Conservation (phyloP, 1,140 invertebrate species). For the Octopus sinensis region DNA sequence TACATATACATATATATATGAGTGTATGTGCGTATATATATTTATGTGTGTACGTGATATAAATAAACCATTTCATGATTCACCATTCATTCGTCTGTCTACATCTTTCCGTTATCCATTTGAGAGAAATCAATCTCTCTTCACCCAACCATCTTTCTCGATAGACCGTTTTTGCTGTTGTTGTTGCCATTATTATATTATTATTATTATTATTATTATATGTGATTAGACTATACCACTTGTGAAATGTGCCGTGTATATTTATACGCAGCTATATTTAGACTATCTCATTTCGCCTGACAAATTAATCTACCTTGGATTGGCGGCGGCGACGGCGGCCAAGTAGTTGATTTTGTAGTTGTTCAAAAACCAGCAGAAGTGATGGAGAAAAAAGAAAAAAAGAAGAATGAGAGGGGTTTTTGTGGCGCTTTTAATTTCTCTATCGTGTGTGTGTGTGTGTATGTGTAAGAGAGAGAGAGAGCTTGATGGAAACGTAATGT, state of each 20-base stretch:
- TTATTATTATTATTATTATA: background rate
- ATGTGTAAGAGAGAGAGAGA: too few species aligned
- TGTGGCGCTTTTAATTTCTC: too few species aligned
- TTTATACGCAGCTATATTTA: background rate
- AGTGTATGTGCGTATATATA: too few species aligned
- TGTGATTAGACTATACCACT: background rate
- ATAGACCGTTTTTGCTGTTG: background rate
- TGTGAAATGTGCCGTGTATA: background rate
- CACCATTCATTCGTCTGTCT: too few species aligned
- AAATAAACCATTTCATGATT: too few species aligned
- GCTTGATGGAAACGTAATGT: too few species aligned
- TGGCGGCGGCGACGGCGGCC: too few species aligned
- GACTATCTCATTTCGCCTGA: constrained; percentile 4
- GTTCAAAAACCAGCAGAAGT: background rate
- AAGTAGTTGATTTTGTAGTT: background rate
- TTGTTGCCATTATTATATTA: background rate
- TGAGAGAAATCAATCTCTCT: background rate
- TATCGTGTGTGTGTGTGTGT: too few species aligned
- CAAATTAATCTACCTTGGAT: background rate
- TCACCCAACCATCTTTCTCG: background rate
- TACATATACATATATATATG: too few species aligned
- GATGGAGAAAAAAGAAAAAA: background rate
- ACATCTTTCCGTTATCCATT: too few species aligned
- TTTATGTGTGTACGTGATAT: too few species aligned
- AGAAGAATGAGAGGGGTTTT: background rate